Evolutionary conservation across 53 echinoderm and acorn worm genomes (phyloP), one percentile per base, ranked within the genome.

Genomic region (Temnopleurus reevesii): DNA sequence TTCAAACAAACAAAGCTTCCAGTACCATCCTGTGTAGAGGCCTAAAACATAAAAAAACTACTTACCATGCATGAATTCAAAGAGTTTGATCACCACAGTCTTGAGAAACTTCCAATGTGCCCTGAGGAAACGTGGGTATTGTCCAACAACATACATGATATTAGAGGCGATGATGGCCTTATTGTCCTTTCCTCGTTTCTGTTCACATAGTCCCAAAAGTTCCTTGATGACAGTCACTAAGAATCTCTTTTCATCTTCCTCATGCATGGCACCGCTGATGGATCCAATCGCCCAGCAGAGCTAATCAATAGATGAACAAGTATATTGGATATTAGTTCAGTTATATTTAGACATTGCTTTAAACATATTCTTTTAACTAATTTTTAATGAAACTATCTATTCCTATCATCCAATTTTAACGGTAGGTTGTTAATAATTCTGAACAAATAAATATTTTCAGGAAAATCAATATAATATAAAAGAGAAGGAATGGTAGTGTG

Each of bases 31-130:
- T n/a, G n/a, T n/a, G n/a, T n/a, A n/a, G n/a, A n/a, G n/a, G n/a
- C n/a, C n/a, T n/a, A 15, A 71, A 41, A 38, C 13, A 71, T 41
- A 71, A 38, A 41, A n/a, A n/a, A 23, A 41, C n/a, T 49, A 36
- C 97, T 76, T 92, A 97, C 97, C 97, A 76, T 97, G 97, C 97
- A 97, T 97, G 91, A 97, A 97, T 80, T 97, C 97, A 94, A 97
- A 97, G 36, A 97, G 92, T 65, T 97, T 97, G 89, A 95, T 97
- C 89, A 97, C 97, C 23, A 97, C 97, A 4, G 97, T 97, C 71
- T 97, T 97, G 79, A 97, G 91, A 90, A 97, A 97, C 81, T 97
- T 97, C 97, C 97, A 97, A 59, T 97, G 97, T 10, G 97, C 97
- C 71, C 97, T 91, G 12, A 97, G 94, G 83, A 97, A 97, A 23